Conservation (phyloP, 2,113 vertebrate species). For the Tylochromis polylepis region DNA sequence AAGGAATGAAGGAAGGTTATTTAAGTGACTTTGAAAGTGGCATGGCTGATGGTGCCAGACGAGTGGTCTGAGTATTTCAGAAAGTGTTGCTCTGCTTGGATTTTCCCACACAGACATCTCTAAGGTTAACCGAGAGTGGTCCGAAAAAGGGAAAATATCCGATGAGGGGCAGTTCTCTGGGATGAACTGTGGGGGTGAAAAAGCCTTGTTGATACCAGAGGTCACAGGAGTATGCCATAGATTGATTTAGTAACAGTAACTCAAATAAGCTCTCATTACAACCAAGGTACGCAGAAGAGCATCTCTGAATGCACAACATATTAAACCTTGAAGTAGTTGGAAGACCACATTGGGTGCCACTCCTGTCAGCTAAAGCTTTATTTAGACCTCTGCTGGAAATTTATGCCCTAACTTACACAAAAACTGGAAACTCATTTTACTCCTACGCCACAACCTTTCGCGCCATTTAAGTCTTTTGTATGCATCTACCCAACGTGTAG, state of each 20-base stretch:
- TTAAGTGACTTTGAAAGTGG: background rate
- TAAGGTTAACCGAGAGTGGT: background rate
- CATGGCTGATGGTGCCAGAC: background rate
- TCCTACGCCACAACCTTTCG: background rate
- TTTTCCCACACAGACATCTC: background rate
- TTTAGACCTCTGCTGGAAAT: background rate
- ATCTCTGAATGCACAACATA: background rate
- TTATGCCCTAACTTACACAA: background rate
- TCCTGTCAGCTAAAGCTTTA: background rate
- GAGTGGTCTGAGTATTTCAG: background rate
- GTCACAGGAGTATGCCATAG: accelerated
- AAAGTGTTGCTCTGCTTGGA: background rate
- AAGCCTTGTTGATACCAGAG: background rate
- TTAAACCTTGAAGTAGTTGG: background rate
- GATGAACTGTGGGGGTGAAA: background rate
- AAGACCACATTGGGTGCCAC: accelerated
- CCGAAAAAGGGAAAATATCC: background rate
- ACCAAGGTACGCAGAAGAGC: background rate
- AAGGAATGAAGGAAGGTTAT: background rate
- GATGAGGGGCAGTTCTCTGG: background rate
- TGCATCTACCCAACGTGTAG: accelerated
- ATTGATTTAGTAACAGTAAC: background rate
- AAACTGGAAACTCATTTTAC: background rate
- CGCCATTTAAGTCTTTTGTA: background rate
- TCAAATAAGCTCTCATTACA: background rate